Conservation (phyloP, 2,797 vertebrate genomes). For the Rhinophrynus dorsalis region DNA sequence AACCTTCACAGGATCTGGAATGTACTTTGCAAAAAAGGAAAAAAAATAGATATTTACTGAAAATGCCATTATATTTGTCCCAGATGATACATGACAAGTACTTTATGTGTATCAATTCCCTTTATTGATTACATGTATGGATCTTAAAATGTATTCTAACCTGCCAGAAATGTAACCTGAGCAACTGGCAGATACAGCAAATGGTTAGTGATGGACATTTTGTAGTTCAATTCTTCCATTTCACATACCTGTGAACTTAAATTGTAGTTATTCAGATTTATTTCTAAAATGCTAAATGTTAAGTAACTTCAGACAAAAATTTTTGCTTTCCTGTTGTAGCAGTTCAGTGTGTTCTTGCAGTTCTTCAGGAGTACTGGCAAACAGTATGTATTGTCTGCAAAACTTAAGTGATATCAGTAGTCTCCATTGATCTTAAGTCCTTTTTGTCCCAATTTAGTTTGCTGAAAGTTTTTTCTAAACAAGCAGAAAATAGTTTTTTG, state of each 20-base stretch:
- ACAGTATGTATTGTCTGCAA: too few relatives aligned
- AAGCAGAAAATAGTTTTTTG: too few relatives aligned
- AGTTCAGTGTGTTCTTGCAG: too few relatives aligned
- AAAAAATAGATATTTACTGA: neutral
- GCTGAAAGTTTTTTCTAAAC: too few relatives aligned
- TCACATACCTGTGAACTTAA: neutral
- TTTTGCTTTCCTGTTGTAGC: too few relatives aligned
- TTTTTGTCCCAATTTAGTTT: too few relatives aligned
- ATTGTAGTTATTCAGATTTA: too few relatives aligned
- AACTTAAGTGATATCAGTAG: too few relatives aligned
- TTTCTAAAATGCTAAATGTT: too few relatives aligned
- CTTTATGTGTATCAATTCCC: slow-evolving; percentile 9
- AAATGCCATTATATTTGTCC: slow-evolving; percentile 14
- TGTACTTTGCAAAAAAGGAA: slow-evolving; percentile 11
- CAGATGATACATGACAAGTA: slow-evolving; percentile 13
- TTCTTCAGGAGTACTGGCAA: too few relatives aligned
- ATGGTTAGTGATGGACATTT: neutral
- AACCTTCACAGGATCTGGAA: slow-evolving; percentile 25
- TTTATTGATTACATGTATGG: slow-evolving; percentile 23
- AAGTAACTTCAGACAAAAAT: too few relatives aligned
- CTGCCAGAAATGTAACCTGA: neutral
- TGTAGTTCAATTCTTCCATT: neutral
- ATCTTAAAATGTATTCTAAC: neutral
- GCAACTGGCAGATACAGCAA: neutral
- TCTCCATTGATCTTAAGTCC: too few relatives aligned